Evolutionary conservation across 1,140 invertebrate species (phyloP), one percentile per base, ranked within the genome.

Genomic region (Cydia amplana): DNA sequence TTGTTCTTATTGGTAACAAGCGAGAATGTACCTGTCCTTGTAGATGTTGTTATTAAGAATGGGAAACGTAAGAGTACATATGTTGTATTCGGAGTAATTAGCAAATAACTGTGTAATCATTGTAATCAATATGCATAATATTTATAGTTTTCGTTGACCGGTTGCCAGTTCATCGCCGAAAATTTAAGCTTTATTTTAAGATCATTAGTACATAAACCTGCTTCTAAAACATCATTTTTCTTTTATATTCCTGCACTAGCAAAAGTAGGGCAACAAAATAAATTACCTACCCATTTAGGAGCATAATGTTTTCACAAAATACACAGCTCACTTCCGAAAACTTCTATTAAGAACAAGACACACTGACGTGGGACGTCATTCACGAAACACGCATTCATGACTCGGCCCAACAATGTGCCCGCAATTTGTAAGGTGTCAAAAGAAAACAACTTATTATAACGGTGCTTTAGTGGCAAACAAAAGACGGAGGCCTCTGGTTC

Each of bases 391-490:
- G 10, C 20, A 60, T 60, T 60, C 20, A 60, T 9, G 2, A 18
- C 65, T 40, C 65, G 32, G n/a, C 36, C 36, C n/a, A 70, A 70
- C 65, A 70, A 70, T 65, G n/a, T 6, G 65, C 32, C 16, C 32
- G 65, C 65, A 20, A 70, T 70, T 70, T 70, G 65, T 40, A 70
- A 70, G 32, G 65, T 70, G 65, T 18, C 65, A 70, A 70, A 70
- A 70, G 65, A 70, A 70, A 70, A 70, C 65, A 36, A n/a, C 4
- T 67, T 70, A n/a, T 70, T 70, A 70, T 70, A 70, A 70, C 28
- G 65, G 65, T 70, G 65, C 18, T 40, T 36, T n/a, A 70, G 65
- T 43, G n/a, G 65, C 16, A 40, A 70, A 70, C 65, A 70, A 70
- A 36, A 36, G 28, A 36, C n/a, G 32, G 28, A 20, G 18, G 20